These are phyloP conservation scores for Cygnus buccinator DNA, from an alignment of 2,113 vertebrate species.

Conservation along the genomic window DNA sequence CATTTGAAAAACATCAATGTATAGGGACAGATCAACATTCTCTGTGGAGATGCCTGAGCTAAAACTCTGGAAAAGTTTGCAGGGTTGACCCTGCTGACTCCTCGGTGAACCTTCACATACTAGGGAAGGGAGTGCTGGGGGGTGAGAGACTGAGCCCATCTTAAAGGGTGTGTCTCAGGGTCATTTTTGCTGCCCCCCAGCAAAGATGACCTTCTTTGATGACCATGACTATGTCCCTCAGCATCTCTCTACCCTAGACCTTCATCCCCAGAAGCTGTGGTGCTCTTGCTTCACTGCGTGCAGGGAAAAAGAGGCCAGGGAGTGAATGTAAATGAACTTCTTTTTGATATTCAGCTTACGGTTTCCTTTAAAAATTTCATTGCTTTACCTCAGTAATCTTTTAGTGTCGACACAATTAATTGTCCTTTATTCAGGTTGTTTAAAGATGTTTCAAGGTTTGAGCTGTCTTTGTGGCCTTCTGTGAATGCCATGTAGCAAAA, in stretches of 20 bases:
- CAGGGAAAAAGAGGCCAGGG: not conserved
- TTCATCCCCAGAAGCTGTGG: not conserved
- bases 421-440: not conserved
- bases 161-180: not conserved
- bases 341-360: not conserved
- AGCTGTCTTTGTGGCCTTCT: not conserved
- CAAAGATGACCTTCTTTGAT: too few species aligned
- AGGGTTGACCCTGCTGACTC: not conserved
- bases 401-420: not conserved
- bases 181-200: too few species aligned
- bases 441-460: not conserved
- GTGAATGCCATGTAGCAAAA: not conserved
- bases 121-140: not conserved
- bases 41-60: not conserved
- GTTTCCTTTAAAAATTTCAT: not conserved
- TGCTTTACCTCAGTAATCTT: not conserved
- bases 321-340: not conserved
- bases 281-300: not conserved
- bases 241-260: too few species aligned
- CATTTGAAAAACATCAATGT: not conserved
- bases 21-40: not conserved
- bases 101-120: not conserved
- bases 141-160: not conserved
- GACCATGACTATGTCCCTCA: too few species aligned
- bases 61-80: not conserved